These are phyloP conservation scores for Podilymbus podiceps DNA, from an alignment of 2,113 vertebrate genomes.

Conservation along the genomic window DNA sequence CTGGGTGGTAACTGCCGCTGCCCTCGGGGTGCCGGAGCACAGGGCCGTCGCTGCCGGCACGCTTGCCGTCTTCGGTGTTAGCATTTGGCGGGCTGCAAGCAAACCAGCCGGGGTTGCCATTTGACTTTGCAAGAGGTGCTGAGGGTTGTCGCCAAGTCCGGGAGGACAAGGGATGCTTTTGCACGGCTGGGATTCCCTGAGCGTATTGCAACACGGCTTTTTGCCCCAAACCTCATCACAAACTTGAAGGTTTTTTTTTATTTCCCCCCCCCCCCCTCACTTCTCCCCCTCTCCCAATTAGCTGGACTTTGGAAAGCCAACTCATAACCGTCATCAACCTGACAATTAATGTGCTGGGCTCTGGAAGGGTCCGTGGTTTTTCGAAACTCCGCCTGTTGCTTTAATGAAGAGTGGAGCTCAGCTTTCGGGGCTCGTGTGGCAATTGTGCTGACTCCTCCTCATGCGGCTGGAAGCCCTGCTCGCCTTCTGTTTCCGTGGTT, in stretches of 20 bases:
- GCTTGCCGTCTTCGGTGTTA: fast-evolving
- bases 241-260: background rate
- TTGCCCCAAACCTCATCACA: background rate
- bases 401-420: background rate
- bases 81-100: fast-evolving
- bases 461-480: background rate
- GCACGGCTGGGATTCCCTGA: background rate
- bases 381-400: background rate
- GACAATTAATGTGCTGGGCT: background rate
- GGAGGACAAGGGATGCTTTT: background rate
- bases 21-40: fast-evolving
- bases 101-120: fast-evolving
- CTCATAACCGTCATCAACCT: background rate
- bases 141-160: fast-evolving
- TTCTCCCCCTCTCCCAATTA: too few relatives aligned
- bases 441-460: background rate
- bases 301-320: background rate
- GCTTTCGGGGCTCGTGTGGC: background rate
- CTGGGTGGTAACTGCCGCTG: fast-evolving
- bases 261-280: too few relatives aligned
- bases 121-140: background rate
- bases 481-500: background rate
- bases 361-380: background rate
- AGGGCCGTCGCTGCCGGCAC: fast-evolving
- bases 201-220: background rate